phyloP scores from a whole-genome alignment of 2,888 invertebrate species.

The Incurvaria masculella region DNA sequence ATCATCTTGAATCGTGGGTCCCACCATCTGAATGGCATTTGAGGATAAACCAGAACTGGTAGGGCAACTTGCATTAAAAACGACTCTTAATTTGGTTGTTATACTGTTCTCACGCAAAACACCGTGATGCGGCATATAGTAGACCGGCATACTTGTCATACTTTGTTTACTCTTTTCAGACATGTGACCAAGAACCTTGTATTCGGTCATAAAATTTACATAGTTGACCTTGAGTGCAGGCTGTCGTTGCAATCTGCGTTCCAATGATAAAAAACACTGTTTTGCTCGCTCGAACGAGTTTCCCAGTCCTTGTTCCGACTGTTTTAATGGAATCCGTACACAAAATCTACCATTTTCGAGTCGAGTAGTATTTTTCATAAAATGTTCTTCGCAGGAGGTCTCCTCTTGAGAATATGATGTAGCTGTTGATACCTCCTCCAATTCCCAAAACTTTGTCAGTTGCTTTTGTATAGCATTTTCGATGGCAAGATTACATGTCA shows the following conservation, averaged over 20 bases:
- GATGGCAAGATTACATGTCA: too few species aligned
- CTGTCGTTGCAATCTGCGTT: slow-evolving; percentile 12
- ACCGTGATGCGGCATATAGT: slow-evolving; percentile 12
- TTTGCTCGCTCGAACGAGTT: slow-evolving; percentile 16
- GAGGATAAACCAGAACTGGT: slow-evolving; percentile 11
- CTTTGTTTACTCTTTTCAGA: slow-evolving; percentile 4
- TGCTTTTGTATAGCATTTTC: too few species aligned
- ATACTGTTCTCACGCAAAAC: slow-evolving; percentile 10
- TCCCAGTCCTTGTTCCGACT: slow-evolving; percentile 13
- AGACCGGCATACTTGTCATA: not conserved
- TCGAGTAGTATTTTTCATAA: slow-evolving; percentile 17
- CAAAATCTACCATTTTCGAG: slow-evolving; percentile 17
- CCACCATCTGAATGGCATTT: slow-evolving; percentile 15
- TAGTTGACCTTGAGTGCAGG: slow-evolving; percentile 11
- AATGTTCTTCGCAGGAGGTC: slow-evolving; percentile 17
- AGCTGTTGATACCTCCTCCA: too few species aligned
- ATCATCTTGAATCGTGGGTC: slow-evolving; percentile 17
- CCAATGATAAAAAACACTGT: slow-evolving; percentile 13
- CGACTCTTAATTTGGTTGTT: slow-evolving; percentile 14
- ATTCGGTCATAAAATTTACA: slow-evolving; percentile 18
- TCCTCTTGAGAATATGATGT: slow-evolving; percentile 5
- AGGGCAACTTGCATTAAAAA: slow-evolving; percentile 14
- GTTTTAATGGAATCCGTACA: slow-evolving; percentile 17
- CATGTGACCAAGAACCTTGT: slow-evolving; percentile 16
- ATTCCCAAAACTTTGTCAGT: too few species aligned